Conservation (phyloP, 2,888 invertebrate species). For the Drosophila imparisetae region DNA sequence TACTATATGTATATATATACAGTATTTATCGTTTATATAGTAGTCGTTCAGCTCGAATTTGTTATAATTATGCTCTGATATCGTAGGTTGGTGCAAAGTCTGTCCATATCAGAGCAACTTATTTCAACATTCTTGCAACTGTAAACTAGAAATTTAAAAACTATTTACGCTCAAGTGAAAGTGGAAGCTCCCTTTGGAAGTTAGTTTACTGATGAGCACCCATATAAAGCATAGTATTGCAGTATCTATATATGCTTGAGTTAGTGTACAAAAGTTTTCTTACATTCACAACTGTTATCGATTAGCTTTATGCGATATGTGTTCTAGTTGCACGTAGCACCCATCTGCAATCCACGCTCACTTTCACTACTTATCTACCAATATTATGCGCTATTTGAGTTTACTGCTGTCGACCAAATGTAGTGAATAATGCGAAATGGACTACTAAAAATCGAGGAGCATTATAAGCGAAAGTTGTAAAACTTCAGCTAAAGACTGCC, state of each 20-base stretch:
- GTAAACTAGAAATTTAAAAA: not conserved
- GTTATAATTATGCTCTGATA: not conserved
- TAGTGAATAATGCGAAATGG: constrained; percentile 24
- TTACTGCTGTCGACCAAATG: not conserved
- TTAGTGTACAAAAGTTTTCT: not conserved
- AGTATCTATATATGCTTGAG: not conserved
- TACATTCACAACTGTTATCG: not conserved
- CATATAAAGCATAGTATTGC: not conserved
- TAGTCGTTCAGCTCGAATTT: not conserved
- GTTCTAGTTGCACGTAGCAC: not conserved
- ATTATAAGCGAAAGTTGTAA: constrained; percentile 26
- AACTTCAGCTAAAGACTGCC: constrained; percentile 33
- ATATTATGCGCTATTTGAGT: constrained; percentile 5
- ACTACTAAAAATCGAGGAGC: constrained; percentile 11
- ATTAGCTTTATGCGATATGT: not conserved
- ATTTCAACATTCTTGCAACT: not conserved
- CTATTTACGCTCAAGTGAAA: not conserved
- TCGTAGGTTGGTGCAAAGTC: not conserved
- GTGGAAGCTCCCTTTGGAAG: not conserved
- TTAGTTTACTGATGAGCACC: not conserved
- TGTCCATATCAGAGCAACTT: not conserved
- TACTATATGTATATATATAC: no score
- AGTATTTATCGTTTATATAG: not conserved
- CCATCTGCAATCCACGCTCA: not conserved
- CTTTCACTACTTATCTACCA: not conserved